Evolutionary conservation across 2,113 vertebrate genomes (phyloP).

Genomic region (Gymnogyps californianus): DNA sequence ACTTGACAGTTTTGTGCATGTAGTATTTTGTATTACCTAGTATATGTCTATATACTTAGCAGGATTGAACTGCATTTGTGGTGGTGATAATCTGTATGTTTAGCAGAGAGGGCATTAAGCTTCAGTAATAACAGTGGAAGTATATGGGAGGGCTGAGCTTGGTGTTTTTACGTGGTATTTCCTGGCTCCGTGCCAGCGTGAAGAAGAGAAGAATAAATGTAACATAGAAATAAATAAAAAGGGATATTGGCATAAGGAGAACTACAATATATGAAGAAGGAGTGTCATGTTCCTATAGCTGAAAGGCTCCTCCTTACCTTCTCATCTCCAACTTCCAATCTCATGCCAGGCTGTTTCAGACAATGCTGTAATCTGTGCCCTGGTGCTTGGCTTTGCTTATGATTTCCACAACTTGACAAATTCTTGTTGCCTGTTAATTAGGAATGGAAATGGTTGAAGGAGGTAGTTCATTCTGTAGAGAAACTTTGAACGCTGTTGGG

Average conservation of each 20-base stretch:
- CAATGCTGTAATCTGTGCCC: rapidly evolving
- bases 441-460: background rate
- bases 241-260: background rate
- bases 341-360: background rate
- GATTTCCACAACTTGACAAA: background rate
- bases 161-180: background rate
- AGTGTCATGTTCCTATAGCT: background rate
- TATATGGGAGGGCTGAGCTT: background rate
- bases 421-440: background rate
- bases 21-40: background rate
- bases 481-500: rapidly evolving
- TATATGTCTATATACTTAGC: background rate
- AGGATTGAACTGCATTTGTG: background rate
- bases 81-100: background rate
- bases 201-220: background rate
- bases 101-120: background rate
- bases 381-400: background rate
- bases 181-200: background rate
- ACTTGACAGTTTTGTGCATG: background rate
- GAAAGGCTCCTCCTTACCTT: background rate
- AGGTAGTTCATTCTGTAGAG: background rate
- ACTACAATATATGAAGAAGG: background rate
- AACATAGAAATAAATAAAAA: background rate
- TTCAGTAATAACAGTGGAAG: background rate
- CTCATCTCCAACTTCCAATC: background rate